Percentiles rank a stretch among this genome's conserved stretches.
These are phyloP conservation scores for Choloepus hoffmanni DNA, from an alignment of 2,113 vertebrate genomes.

Conservation along the genomic window DNA sequence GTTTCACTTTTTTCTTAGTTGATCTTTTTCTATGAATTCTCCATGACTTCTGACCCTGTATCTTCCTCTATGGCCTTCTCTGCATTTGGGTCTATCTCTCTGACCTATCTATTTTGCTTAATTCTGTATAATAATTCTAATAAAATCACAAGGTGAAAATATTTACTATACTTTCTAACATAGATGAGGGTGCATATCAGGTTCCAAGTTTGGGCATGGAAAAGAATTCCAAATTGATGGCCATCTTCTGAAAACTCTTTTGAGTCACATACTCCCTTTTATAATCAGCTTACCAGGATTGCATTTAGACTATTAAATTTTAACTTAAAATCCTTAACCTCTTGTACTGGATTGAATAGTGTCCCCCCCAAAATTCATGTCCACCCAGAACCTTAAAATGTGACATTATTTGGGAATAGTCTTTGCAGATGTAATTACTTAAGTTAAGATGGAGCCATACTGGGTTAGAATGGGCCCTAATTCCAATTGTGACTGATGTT, in stretches of 20 bases:
- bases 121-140: slow-evolving; percentile 13
- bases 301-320: background rate
- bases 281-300: background rate
- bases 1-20: background rate
- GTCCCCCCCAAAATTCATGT: too few relatives aligned
- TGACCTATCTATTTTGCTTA: background rate
- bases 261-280: background rate
- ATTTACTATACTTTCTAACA: background rate
- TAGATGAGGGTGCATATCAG: background rate
- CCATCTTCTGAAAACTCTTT: background rate
- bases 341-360: too few relatives aligned
- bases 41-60: background rate
- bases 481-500: too few relatives aligned
- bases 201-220: background rate
- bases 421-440: too few relatives aligned
- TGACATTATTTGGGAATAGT: too few relatives aligned
- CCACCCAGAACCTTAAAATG: too few relatives aligned
- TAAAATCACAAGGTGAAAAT: background rate
- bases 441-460: too few relatives aligned
- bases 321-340: background rate
- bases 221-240: background rate
- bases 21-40: background rate
- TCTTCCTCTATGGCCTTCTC: background rate
- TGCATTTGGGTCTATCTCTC: background rate
- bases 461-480: too few relatives aligned